Evolutionary conservation across 2,888 invertebrate genomes (phyloP).

Genomic region (Ophion slaviceki): DNA sequence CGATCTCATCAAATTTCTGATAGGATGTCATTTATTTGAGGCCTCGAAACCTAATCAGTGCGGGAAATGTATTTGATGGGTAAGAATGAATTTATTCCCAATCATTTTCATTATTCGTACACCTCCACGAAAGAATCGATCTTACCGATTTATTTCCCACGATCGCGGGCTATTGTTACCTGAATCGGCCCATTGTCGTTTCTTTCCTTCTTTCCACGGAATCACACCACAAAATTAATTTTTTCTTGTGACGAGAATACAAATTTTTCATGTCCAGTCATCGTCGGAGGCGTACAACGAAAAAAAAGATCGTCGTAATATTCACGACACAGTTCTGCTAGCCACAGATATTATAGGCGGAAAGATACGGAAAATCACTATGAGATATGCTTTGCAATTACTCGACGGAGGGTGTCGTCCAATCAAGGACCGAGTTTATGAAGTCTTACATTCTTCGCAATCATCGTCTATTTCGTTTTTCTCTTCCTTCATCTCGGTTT

Average conservation of each 20-base stretch:
- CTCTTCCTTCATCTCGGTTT: neutral
- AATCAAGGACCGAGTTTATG: constrained; percentile 37
- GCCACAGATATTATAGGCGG: constrained; percentile 9
- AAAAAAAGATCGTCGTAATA: constrained; percentile 9
- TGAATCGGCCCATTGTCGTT: constrained; percentile 12
- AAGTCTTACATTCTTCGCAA: constrained; percentile 25
- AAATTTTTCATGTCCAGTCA: too few species aligned
- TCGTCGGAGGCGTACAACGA: too few species aligned
- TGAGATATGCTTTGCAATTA: constrained; percentile 1
- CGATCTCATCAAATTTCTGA: constrained; percentile 22
- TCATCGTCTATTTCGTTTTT: neutral
- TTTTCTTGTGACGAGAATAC: neutral
- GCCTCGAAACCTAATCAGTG: constrained; percentile 11
- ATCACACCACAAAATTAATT: neutral
- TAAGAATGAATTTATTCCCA: constrained; percentile 6
- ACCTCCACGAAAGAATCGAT: constrained; percentile 15
- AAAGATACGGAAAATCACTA: constrained; percentile 1
- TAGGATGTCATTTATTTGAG: constrained; percentile 13
- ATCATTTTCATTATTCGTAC: constrained; percentile 15
- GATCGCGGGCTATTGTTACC: neutral
- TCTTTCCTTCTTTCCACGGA: constrained; percentile 9
- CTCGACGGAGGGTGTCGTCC: constrained; percentile 15
- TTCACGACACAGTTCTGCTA: neutral
- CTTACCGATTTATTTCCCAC: constrained; percentile 25
- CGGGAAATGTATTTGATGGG: neutral